phyloP scores from a whole-genome alignment of 2,797 vertebrate species.

The Nyctibius grandis region DNA sequence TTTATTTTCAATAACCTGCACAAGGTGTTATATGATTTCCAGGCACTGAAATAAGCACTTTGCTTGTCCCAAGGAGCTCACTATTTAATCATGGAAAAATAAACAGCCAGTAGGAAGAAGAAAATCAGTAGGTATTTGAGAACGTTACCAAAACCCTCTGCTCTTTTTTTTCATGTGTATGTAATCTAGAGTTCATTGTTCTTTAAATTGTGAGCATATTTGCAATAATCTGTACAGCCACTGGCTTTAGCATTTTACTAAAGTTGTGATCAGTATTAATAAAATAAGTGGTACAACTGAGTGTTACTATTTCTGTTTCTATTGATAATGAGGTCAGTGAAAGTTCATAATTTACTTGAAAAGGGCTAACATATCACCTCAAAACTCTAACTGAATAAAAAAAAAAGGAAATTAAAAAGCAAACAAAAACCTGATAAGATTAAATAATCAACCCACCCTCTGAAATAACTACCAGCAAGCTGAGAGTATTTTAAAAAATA shows the following conservation, averaged over 20 bases:
- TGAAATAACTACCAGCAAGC: not conserved
- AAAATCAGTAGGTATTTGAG: not conserved
- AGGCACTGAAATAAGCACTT: not conserved
- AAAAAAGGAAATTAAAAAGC: not conserved
- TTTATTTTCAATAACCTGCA: constrained; percentile 1
- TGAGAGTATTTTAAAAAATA: not conserved
- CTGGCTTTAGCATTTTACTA: not conserved
- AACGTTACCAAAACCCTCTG: not conserved
- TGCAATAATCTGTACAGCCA: not conserved
- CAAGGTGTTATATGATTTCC: not conserved
- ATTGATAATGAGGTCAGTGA: not conserved
- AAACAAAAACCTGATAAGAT: not conserved
- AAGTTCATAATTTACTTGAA: not conserved
- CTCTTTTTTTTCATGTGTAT: not conserved
- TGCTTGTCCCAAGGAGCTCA: not conserved
- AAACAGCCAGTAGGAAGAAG: not conserved
- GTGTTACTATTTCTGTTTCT: not conserved
- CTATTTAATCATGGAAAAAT: not conserved
- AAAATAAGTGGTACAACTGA: not conserved
- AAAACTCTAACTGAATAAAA: not conserved
- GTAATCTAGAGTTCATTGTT: not conserved
- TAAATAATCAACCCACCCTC: not conserved
- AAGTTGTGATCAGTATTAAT: not conserved
- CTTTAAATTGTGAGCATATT: not conserved
- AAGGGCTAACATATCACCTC: not conserved